A percentile compares a stretch with the other conserved stretches of the same genome.
Conservation (phyloP, 1,140 invertebrate species). For the Semibalanus balanoides region DNA sequence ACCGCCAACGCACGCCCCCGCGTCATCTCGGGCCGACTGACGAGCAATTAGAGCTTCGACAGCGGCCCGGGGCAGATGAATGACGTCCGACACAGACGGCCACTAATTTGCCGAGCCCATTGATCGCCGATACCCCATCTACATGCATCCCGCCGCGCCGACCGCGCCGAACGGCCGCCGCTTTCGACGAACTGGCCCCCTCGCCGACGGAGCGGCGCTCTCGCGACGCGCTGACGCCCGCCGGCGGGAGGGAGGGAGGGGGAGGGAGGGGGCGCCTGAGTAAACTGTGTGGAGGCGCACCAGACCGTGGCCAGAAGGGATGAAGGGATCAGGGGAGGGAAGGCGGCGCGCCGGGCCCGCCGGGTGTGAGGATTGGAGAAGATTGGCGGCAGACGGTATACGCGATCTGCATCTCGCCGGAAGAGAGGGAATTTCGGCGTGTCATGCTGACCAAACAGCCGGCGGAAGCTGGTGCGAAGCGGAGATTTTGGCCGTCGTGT, state of each 20-base stretch:
- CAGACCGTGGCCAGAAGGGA: not conserved
- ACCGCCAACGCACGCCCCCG: too few species aligned
- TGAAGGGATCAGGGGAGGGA: not conserved
- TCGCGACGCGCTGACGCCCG: too few species aligned
- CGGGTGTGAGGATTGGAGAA: too few species aligned
- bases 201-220: not conserved
- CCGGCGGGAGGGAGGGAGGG: not conserved
- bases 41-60: not conserved
- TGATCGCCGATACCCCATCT: not conserved
- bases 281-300: not conserved
- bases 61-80: not conserved
- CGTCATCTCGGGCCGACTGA: not conserved
- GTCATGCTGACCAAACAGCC: too few species aligned
- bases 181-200: too few species aligned
- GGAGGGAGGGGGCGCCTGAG: not conserved
- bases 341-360: not conserved
- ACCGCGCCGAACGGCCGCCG: too few species aligned
- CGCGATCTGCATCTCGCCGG: too few species aligned
- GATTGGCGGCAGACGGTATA: too few species aligned
- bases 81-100: not conserved
- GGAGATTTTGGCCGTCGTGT: too few species aligned
- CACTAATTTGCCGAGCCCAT: not conserved
- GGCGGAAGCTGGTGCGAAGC: too few species aligned
- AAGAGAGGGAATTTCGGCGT: too few species aligned
- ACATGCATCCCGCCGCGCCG: not conserved